Conservation (phyloP, 2,113 vertebrate species). For the Podarcis cretensis region DNA sequence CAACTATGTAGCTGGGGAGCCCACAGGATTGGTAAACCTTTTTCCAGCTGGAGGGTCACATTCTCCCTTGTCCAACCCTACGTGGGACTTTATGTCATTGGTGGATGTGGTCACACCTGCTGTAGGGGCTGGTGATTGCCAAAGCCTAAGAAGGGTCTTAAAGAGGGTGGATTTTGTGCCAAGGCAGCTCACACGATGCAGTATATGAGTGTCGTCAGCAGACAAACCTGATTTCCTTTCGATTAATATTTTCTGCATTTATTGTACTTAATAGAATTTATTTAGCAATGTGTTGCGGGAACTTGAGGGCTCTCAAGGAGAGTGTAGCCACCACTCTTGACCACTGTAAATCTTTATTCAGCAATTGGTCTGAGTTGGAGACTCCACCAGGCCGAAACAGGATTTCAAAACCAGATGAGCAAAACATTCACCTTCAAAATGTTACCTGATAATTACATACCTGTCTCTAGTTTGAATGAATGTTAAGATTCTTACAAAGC, state of each 20-base stretch:
- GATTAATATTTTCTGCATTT: not conserved
- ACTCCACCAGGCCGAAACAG: not conserved
- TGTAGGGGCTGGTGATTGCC: not conserved
- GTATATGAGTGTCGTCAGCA: not conserved
- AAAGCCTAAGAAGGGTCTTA: no score
- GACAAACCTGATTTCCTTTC: not conserved
- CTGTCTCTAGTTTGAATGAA: not conserved
- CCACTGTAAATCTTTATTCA: not conserved
- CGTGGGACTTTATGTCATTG: no score
- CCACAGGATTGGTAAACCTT: not conserved
- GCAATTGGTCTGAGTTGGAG: not conserved
- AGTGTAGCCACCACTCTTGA: no score
- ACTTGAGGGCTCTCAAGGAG: not conserved
- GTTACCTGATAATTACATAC: no score
- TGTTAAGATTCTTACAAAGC: not conserved
- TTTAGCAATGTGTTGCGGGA: not conserved
- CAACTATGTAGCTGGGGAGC: not conserved
- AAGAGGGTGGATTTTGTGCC: not conserved
- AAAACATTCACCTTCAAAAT: not conserved
- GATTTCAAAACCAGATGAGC: not conserved
- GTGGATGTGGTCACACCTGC: no score
- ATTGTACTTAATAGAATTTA: not conserved
- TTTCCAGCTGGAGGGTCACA: no score
- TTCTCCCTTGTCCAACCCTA: no score
- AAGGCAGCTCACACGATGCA: not conserved